phyloP scores from a whole-genome alignment of 2,113 vertebrate species.

The Butorides virescens region DNA sequence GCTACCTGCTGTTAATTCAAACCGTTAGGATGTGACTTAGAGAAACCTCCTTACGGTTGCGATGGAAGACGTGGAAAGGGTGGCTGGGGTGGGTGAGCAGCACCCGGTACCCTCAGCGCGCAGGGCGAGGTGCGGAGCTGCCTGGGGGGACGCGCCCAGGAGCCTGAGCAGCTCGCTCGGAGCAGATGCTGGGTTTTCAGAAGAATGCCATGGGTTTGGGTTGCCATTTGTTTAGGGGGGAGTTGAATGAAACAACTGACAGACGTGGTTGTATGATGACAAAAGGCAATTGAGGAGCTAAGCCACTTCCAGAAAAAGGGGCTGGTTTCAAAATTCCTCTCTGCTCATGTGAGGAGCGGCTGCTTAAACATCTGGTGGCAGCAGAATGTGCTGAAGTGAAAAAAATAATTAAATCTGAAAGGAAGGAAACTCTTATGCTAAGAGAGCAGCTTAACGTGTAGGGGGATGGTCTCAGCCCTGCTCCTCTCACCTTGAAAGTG shows the following conservation, averaged over 20 bases:
- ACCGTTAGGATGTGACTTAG: neutral
- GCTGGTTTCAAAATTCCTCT: neutral
- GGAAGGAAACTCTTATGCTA: neutral
- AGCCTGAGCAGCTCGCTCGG: neutral
- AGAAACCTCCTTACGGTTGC: neutral
- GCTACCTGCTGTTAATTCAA: neutral
- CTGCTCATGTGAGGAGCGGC: neutral
- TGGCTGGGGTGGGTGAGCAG: neutral
- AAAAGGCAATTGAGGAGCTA: neutral
- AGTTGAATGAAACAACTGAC: neutral
- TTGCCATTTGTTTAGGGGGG: neutral
- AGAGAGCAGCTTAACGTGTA: neutral
- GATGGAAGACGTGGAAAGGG: neutral
- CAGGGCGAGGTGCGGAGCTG: neutral
- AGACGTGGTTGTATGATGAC: neutral
- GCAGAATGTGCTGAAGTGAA: neutral
- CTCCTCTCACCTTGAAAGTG: neutral
- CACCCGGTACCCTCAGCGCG: rapidly evolving
- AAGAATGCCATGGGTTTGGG: neutral
- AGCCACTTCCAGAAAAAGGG: neutral
- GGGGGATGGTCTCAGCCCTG: neutral
- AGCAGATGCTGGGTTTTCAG: neutral
- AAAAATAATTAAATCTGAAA: neutral
- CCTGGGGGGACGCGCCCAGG: rapidly evolving
- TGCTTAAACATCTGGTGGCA: neutral